Conservation (phyloP, 2,888 invertebrate genomes). For the Rotaria socialis region DNA sequence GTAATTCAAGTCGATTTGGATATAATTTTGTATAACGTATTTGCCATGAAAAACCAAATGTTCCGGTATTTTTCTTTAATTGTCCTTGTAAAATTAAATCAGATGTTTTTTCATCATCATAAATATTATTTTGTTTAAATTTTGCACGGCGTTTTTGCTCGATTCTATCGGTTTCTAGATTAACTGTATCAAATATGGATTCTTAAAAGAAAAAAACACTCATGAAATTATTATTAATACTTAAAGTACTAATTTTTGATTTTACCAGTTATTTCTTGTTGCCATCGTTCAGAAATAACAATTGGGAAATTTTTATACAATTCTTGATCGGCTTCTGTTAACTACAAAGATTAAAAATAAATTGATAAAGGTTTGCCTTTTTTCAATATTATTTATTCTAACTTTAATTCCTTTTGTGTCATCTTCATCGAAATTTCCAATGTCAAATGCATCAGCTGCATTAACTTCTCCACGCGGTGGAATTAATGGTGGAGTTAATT, state of each 20-base stretch:
- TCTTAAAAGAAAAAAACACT: slow-evolving; percentile 61
- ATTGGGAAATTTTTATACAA: slow-evolving; percentile 96
- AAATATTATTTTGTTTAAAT: slow-evolving; percentile 44
- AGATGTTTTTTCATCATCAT: slow-evolving; percentile 63
- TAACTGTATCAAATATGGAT: slow-evolving; percentile 94
- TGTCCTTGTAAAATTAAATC: slow-evolving; percentile 99
- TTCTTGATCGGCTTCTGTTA: slow-evolving; percentile 93
- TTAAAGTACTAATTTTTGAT: neutral
- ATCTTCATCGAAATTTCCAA: slow-evolving; percentile 98
- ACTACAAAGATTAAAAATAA: neutral
- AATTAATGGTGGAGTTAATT: slow-evolving; percentile 93
- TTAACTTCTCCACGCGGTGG: slow-evolving; percentile 98
- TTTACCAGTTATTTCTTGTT: slow-evolving; percentile 75
- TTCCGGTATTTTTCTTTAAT: slow-evolving; percentile 94
- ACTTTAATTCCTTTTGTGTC: slow-evolving; percentile 95
- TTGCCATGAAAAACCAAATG: slow-evolving; percentile 98
- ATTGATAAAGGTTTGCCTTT: no score
- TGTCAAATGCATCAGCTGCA: slow-evolving; percentile 98
- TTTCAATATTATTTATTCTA: neutral
- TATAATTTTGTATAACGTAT: slow-evolving; percentile 84
- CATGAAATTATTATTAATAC: neutral
- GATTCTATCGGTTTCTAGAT: slow-evolving; percentile 89
- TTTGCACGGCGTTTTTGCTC: slow-evolving; percentile 77
- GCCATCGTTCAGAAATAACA: slow-evolving; percentile 98
- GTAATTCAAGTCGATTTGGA: slow-evolving; percentile 76